phyloP scores from a whole-genome alignment of 2,113 vertebrate genomes.

The Myiagra hebetior region DNA sequence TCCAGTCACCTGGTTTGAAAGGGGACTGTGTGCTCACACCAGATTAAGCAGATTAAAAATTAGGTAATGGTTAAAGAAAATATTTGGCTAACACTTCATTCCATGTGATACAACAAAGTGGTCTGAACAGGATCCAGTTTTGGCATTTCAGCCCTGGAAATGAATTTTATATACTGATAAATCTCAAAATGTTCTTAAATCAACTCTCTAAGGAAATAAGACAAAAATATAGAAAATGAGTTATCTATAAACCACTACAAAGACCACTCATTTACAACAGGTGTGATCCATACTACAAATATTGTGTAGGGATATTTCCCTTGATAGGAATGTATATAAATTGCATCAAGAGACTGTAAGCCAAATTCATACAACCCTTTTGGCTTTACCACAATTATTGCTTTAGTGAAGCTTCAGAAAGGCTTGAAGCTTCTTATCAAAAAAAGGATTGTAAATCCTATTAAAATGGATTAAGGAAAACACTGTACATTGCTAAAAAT shows the following conservation, averaged over 20 bases:
- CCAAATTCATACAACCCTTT: background rate
- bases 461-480: conserved; percentile 51
- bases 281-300: background rate
- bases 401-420: conserved; percentile 19
- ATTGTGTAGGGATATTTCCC: background rate
- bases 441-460: conserved; percentile 43
- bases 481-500: background rate
- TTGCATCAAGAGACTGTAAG: background rate
- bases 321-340: background rate
- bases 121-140: background rate
- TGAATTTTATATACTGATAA: background rate
- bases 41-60: background rate
- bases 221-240: background rate
- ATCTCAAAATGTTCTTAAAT: background rate
- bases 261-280: background rate
- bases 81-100: background rate
- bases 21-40: background rate
- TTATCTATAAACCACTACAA: background rate
- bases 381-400: conserved; percentile 9
- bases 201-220: background rate
- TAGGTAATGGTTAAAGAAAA: background rate
- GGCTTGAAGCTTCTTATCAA: conserved; percentile 33
- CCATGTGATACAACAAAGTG: background rate
- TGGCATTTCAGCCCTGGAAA: background rate
- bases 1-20: background rate